phyloP scores from a whole-genome alignment of 2,797 vertebrate genomes.

The Falco berigora region DNA sequence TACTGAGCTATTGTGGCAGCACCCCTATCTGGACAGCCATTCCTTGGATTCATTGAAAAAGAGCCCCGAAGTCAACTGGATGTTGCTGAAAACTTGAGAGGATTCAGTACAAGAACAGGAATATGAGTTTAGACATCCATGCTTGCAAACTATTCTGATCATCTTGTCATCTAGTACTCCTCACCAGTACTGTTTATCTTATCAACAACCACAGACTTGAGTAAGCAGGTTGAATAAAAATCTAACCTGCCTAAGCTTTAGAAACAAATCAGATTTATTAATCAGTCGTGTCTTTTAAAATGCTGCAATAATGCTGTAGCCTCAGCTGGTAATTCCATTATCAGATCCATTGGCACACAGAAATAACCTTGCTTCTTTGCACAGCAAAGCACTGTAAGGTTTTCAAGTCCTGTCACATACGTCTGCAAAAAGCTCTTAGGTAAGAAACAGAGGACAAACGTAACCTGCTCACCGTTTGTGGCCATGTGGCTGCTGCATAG shows the following conservation, averaged over 20 bases:
- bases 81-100: background rate
- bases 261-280: background rate
- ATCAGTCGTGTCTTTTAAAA: background rate
- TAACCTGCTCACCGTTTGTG: rapidly evolving
- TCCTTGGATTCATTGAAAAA: background rate
- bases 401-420: background rate
- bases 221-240: background rate
- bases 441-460: background rate
- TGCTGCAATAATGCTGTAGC: background rate
- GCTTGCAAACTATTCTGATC: background rate
- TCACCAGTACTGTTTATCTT: background rate
- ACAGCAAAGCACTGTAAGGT: background rate
- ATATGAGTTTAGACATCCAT: background rate
- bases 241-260: background rate
- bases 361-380: background rate
- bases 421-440: background rate
- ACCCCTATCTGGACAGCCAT: background rate
- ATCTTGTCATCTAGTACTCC: background rate
- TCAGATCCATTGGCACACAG: background rate
- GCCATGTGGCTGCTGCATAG: background rate
- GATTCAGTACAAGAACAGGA: background rate
- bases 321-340: background rate
- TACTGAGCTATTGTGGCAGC: background rate
- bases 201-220: background rate
- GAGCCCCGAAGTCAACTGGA: background rate